Evolutionary conservation across 1,140 invertebrate species (phyloP), one percentile per base, ranked within the genome.

Genomic region (Trichomalopsis sarcophagae): DNA sequence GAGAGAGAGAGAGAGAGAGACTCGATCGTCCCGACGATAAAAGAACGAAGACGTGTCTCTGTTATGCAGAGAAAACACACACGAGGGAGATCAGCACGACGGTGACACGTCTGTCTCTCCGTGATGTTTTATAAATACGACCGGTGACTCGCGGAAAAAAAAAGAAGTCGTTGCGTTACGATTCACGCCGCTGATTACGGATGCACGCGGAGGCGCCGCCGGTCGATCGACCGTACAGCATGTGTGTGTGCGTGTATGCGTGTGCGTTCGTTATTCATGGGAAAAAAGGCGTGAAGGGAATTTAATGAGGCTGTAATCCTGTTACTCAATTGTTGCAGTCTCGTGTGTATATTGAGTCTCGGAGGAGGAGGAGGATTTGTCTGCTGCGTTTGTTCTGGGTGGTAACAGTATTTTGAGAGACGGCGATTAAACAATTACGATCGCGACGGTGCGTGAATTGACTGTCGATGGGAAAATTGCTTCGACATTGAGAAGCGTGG

Each of bases 301-400:
- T 77, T 77, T 27, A 77, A 77, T 30, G 44, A 47, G 44, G n/a
- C 75, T 75, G 30, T 44, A 44, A 75, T 75, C 36, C 73, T 75
- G 73, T 75, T 75, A 75, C 36, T 17, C 73, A n/a, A 75, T 75
- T 75, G 73, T 75, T 75, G 36, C 36, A 62, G 17, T 62, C 17
- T 62, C 40, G 55, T n/a, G 6, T n/a, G 17, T 62, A n/a, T 21
- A 62, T n/a, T 6, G 17, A 44, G 33, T 36, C 33, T 62, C 5
- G 55, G 55, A 5, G 55, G 17, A 62, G 17, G 17, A 62, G 40
- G 40, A 44, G 10, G 17, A 21, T 62, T 62, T 62, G 21, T n/a
- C n/a, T n/a, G n/a, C 2, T n/a, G 14, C 55, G 17, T 62, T 4
- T 62, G 4, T 62, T n/a, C 17, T 21, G 13, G 50, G 17, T n/a